Evolutionary conservation across 2,797 vertebrate species (phyloP), one percentile per base, ranked within the genome.

Genomic region (Microctenopoma lineatum): DNA sequence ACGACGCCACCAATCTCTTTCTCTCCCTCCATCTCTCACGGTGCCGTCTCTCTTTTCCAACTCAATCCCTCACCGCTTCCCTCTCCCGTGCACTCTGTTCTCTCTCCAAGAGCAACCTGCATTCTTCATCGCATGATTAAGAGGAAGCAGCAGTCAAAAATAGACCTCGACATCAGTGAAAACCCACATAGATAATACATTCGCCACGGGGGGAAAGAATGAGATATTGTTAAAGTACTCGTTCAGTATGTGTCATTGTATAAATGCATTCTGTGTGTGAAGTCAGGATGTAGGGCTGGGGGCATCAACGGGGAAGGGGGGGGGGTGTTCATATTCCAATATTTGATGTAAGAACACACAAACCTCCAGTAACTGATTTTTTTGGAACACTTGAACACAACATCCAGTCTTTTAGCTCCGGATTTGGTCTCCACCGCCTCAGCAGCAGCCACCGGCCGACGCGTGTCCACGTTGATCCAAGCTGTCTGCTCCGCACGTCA

Each of bases 111-210:
- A 67, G 59, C 48, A 62, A 58, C 3, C 16, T 29, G 41, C 59
- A 68, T 77, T 60, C 59, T 46, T 84, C 80, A 81, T 7, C 5
- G 55, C 51, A 55, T 77, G 79, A 81, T 88, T 75, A 77, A 75
- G 73, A 80, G 57, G 55, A 60, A 55, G 55, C 47, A 5, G 60
- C 16, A 53, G 59, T 71, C 70, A 68, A 18, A 79, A 75, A 53
- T 16, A 69, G 70, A 73, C 42, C 38, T 0, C 45, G 65, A 70
- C 66, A 38, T 74, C 57, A 34, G 12, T 27, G 50, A 7, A 18
- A 47, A 70, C 57, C 16, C 39, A 52, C 52, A 48, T 4, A 70
- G 52, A 61, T 55, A 46, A 70, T 52, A 29, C 32, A 42, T 66
- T 39, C 36, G 29, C 55, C 66, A 11, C 36, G 48, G 32, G 57